Conservation (phyloP, 2,888 invertebrate genomes). For the Phaonia tiefii region DNA sequence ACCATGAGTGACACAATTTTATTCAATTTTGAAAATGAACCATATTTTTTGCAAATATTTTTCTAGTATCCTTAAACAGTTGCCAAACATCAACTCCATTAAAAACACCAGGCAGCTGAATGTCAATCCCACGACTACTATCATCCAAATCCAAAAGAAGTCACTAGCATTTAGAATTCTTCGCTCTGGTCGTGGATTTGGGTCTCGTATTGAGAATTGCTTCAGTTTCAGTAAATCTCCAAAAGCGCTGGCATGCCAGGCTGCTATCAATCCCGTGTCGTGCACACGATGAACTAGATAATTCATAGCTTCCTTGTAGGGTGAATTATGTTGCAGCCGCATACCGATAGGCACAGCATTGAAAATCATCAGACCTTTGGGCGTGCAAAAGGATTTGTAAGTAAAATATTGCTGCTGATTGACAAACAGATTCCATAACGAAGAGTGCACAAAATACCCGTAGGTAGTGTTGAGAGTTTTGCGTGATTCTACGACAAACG, state of each 20-base stretch:
- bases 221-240: slow-evolving; percentile 23
- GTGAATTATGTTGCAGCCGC: slow-evolving; percentile 28
- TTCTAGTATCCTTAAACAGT: too few species aligned
- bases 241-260: slow-evolving; percentile 16
- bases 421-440: slow-evolving; percentile 33
- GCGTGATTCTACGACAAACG: slow-evolving; percentile 14
- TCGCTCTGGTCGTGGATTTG: background rate
- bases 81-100: too few species aligned
- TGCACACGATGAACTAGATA: slow-evolving; percentile 5
- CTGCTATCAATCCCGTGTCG: slow-evolving; percentile 19
- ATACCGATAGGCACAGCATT: background rate
- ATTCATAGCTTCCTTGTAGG: slow-evolving; percentile 20
- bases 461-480: slow-evolving; percentile 34
- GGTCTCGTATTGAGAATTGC: background rate
- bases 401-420: slow-evolving; percentile 21
- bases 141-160: slow-evolving; percentile 32
- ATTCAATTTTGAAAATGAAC: too few species aligned
- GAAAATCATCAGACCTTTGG: background rate
- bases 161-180: background rate
- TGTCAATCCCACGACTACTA: background rate
- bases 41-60: too few species aligned
- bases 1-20: too few species aligned
- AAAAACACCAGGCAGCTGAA: background rate
- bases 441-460: slow-evolving; percentile 14
- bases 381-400: slow-evolving; percentile 28